phyloP scores from a whole-genome alignment of 2,113 vertebrate species.

The Oenanthe oenanthe region DNA sequence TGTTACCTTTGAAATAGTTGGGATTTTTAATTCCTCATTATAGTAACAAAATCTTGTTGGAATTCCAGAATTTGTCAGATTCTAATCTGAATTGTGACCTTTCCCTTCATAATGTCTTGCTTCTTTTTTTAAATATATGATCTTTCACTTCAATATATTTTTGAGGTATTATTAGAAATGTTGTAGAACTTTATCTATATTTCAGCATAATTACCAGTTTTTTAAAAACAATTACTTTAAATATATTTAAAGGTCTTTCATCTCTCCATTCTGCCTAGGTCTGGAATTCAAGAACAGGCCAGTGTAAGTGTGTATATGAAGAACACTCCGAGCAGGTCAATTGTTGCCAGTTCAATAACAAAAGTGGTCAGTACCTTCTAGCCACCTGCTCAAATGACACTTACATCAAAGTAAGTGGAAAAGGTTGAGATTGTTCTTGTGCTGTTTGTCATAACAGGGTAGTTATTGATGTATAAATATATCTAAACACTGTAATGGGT shows the following conservation, averaged over 20 bases:
- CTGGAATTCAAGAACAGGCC: constrained; percentile 85
- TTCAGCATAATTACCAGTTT: neutral
- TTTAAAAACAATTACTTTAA: neutral
- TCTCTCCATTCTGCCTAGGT: constrained; percentile 75
- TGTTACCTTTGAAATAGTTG: neutral
- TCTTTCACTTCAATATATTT: neutral
- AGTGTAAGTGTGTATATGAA: constrained; percentile 75
- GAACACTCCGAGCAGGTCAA: constrained; percentile 93
- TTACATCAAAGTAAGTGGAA: constrained; percentile 80
- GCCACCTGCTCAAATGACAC: constrained; percentile 90
- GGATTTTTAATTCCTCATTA: neutral
- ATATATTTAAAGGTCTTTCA: neutral
- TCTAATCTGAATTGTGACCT: neutral
- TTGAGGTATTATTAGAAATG: neutral
- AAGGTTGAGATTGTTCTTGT: neutral
- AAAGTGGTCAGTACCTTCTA: constrained; percentile 77
- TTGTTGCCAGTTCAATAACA: constrained; percentile 91
- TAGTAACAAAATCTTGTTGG: neutral
- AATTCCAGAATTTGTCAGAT: neutral
- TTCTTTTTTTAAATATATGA: neutral
- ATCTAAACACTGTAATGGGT: neutral
- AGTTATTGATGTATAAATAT: neutral
- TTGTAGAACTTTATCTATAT: neutral
- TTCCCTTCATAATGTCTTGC: neutral
- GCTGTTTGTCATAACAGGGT: neutral